phyloP scores from a whole-genome alignment of 2,888 invertebrate genomes.

The Zaprionus obscuricornis region DNA sequence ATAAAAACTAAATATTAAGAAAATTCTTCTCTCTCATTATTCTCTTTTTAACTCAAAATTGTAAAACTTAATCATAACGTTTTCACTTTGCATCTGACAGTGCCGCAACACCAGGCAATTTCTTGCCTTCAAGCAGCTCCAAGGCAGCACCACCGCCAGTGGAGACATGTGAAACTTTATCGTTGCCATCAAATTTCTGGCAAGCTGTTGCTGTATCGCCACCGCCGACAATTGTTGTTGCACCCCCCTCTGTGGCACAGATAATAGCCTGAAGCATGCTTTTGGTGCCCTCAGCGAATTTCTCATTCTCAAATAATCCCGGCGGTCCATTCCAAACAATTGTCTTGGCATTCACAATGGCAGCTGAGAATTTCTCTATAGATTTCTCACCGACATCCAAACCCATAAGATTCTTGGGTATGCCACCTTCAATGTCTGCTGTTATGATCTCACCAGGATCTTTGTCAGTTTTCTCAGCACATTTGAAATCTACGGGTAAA shows the following conservation, averaged over 20 bases:
- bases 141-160: conserved; percentile 97
- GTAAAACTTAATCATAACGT: no score
- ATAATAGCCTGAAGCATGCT: conserved; percentile 97
- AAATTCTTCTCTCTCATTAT: no score
- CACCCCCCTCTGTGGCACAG: conserved; percentile 91
- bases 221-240: conserved; percentile 96
- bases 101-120: conserved; percentile 93
- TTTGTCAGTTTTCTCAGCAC: conserved; percentile 97
- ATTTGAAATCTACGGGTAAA: conserved; percentile 96
- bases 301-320: conserved; percentile 98
- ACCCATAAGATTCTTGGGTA: conserved; percentile 97
- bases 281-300: conserved; percentile 95
- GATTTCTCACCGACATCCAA: conserved; percentile 96
- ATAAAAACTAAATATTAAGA: no score
- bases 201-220: conserved; percentile 99
- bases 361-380: conserved; percentile 89
- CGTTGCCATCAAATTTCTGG: conserved; percentile 93
- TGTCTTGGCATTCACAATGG: conserved; percentile 94
- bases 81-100: conserved; percentile 82
- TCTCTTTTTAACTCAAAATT: no score
- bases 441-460: conserved; percentile 91
- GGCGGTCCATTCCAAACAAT: conserved; percentile 99
- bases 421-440: conserved; percentile 88
- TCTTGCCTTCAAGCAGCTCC: conserved; percentile 94
- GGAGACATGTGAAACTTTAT: conserved; percentile 96